Evolutionary conservation across 2,113 vertebrate species (phyloP).

Genomic region (Ia io): DNA sequence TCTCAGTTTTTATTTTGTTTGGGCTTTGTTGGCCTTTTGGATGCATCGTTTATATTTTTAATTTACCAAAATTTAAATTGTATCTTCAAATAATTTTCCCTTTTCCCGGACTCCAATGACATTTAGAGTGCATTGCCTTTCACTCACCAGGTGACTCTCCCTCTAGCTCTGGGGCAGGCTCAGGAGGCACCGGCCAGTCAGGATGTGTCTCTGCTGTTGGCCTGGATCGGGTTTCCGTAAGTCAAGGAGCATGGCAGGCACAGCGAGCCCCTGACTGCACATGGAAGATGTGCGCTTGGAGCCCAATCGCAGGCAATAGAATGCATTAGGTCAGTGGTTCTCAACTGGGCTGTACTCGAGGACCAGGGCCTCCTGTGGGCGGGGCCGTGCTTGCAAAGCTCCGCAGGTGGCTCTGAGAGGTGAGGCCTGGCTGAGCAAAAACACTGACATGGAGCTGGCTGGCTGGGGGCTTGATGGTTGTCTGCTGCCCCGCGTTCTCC

Average conservation of each 20-base stretch:
- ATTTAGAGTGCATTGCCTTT: background rate
- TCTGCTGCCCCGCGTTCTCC: background rate
- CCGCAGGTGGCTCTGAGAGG: background rate
- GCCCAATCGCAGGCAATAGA: background rate
- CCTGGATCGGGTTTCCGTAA: no score
- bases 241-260: background rate
- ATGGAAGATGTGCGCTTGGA: background rate
- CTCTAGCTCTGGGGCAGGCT: background rate
- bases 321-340: background rate
- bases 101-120: background rate
- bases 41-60: background rate
- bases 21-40: background rate
- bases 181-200: background rate
- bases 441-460: background rate
- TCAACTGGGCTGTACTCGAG: background rate
- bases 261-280: background rate
- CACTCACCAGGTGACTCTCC: background rate
- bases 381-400: background rate
- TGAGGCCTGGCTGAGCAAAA: background rate
- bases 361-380: background rate
- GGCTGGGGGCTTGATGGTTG: background rate
- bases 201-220: rapidly evolving
- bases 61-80: background rate
- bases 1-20: background rate
- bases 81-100: background rate